Evolutionary conservation across 2,888 invertebrate species (phyloP).

Genomic region (Synanthedon tipuliformis): DNA sequence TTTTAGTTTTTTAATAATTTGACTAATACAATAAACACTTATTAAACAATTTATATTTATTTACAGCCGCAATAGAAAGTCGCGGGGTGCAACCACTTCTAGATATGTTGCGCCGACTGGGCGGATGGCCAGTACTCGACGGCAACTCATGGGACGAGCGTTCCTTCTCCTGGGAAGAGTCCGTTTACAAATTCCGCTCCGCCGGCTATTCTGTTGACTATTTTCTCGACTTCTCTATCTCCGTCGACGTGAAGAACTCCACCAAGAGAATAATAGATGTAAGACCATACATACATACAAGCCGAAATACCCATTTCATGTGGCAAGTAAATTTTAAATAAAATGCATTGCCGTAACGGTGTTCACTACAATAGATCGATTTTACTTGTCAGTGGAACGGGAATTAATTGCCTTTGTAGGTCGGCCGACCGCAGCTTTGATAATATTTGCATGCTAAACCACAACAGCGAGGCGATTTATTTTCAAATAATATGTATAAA

Average conservation of each 20-base stretch:
- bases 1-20: too few relatives aligned
- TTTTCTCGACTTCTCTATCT: slow-evolving; percentile 90
- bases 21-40: too few relatives aligned
- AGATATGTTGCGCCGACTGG: slow-evolving; percentile 79
- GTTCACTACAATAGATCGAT: too few relatives aligned
- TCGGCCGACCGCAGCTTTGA: slow-evolving; percentile 23
- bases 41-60: neutral
- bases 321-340: neutral
- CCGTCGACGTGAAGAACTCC: slow-evolving; percentile 90
- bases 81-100: slow-evolving; percentile 80
- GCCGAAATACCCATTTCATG: neutral
- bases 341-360: neutral
- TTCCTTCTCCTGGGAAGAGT: slow-evolving; percentile 83
- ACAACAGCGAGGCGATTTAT: slow-evolving; percentile 4
- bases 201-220: slow-evolving; percentile 90
- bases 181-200: slow-evolving; percentile 83
- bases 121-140: slow-evolving; percentile 94
- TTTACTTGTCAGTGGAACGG: neutral
- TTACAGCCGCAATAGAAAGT: slow-evolving; percentile 81
- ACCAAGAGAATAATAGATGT: slow-evolving; percentile 87
- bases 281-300: slow-evolving; percentile 45
- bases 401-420: slow-evolving; percentile 5
- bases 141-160: slow-evolving; percentile 79
- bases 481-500: slow-evolving; percentile 4
- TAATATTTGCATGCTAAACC: slow-evolving; percentile 6